Conservation (phyloP, 2,888 invertebrate genomes). For the Diarsia brunnea region DNA sequence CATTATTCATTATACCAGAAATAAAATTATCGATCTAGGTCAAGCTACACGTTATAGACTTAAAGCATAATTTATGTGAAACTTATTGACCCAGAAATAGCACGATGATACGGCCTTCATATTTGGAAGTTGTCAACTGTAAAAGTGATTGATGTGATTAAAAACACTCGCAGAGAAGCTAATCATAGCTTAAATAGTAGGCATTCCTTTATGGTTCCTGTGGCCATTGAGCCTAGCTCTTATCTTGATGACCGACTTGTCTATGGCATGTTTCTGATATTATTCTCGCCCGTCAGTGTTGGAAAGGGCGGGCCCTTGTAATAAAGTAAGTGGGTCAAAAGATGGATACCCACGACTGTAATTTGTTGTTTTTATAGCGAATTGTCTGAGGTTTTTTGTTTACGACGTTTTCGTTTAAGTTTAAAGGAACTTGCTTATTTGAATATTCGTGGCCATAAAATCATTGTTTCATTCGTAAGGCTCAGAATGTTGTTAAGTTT, state of each 20-base stretch:
- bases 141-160: slow-evolving; percentile 60
- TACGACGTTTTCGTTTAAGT: slow-evolving; percentile 47
- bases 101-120: slow-evolving; percentile 39
- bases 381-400: slow-evolving; percentile 41
- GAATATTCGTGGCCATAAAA: slow-evolving; percentile 15
- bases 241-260: slow-evolving; percentile 69
- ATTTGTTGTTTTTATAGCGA: slow-evolving; percentile 52
- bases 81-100: slow-evolving; percentile 40
- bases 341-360: slow-evolving; percentile 49
- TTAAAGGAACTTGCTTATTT: slow-evolving; percentile 30
- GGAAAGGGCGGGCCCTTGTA: slow-evolving; percentile 62
- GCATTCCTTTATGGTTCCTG: slow-evolving; percentile 63
- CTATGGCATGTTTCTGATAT: slow-evolving; percentile 58
- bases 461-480: not conserved
- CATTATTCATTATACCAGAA: slow-evolving; percentile 36
- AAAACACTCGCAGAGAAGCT: slow-evolving; percentile 54
- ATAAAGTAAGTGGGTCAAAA: slow-evolving; percentile 64
- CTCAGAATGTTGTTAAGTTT: no score
- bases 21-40: slow-evolving; percentile 54
- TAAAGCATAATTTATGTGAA: slow-evolving; percentile 46
- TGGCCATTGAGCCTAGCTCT: slow-evolving; percentile 58
- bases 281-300: slow-evolving; percentile 49
- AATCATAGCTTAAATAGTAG: slow-evolving; percentile 55
- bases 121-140: slow-evolving; percentile 52
- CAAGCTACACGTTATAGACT: slow-evolving; percentile 48